phyloP scores from a whole-genome alignment of 2,888 invertebrate species.

The Ochlodes sylvanus region DNA sequence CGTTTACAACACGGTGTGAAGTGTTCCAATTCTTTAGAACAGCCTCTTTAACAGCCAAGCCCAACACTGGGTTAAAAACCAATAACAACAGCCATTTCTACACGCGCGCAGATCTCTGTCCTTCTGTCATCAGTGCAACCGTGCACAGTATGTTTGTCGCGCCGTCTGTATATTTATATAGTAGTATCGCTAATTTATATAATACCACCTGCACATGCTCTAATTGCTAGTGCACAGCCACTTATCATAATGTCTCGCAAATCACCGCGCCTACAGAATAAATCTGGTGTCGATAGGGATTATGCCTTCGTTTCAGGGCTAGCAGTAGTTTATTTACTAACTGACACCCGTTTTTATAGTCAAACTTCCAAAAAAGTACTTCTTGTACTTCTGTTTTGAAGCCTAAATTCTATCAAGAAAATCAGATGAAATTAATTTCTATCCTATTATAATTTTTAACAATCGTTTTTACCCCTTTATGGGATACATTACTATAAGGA shows the following conservation, averaged over 20 bases:
- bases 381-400: too few species aligned
- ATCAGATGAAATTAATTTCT: too few species aligned
- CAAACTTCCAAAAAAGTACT: too few species aligned
- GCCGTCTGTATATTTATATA: conserved; percentile 48
- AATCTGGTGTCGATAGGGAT: conserved; percentile 71
- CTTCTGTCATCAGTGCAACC: conserved; percentile 19
- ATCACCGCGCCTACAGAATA: conserved; percentile 74
- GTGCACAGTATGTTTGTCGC: conserved; percentile 40
- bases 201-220: conserved; percentile 69
- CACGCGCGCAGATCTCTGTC: neutral
- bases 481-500: too few species aligned
- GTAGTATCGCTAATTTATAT: conserved; percentile 62
- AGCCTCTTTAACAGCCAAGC: too few species aligned
- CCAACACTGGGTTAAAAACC: too few species aligned
- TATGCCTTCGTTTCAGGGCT: conserved; percentile 56
- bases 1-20: too few species aligned
- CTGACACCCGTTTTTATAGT: too few species aligned
- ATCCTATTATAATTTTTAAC: too few species aligned
- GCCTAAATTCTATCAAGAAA: too few species aligned
- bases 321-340: conserved; percentile 32
- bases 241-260: conserved; percentile 84
- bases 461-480: too few species aligned
- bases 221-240: conserved; percentile 76
- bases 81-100: neutral
- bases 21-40: too few species aligned